Evolutionary conservation across 2,888 invertebrate genomes (phyloP).

Genomic region (Chydorus sphaericus): DNA sequence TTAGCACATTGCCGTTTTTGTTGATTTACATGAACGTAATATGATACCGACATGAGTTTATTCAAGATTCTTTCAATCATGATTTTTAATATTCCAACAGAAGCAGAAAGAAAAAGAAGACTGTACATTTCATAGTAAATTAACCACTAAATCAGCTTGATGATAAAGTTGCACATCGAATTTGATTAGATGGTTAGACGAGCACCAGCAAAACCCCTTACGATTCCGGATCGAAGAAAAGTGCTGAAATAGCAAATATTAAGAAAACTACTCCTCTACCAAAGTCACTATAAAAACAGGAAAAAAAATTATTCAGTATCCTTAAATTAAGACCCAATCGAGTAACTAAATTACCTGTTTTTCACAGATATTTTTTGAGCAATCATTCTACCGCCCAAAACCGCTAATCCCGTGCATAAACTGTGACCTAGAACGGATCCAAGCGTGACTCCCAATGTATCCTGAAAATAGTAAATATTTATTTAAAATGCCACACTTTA

Average conservation of each 20-base stretch:
- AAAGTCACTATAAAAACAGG: no score
- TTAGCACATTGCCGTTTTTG: no score
- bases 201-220: slow-evolving; percentile 1
- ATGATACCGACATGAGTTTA: no score
- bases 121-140: no score
- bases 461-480: slow-evolving; percentile 34
- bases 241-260: slow-evolving; percentile 79
- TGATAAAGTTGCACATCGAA: no score
- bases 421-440: slow-evolving; percentile 91
- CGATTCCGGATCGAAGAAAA: slow-evolving; percentile 49
- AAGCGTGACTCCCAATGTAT: slow-evolving; percentile 81
- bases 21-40: no score
- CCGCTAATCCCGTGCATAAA: slow-evolving; percentile 91
- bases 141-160: no score
- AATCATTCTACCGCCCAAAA: slow-evolving; percentile 88
- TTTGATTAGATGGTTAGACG: no score
- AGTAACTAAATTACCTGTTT: slow-evolving; percentile 55
- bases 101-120: no score
- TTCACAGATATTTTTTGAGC: slow-evolving; percentile 94
- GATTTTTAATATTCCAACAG: no score
- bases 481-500: background rate
- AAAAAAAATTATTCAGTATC: slow-evolving; percentile 22
- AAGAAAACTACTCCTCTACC: slow-evolving; percentile 92
- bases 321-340: background rate
- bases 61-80: no score